Base-by-base conservation (phyloP, 2,888 invertebrate species). In the Athalia rosae region DNA sequence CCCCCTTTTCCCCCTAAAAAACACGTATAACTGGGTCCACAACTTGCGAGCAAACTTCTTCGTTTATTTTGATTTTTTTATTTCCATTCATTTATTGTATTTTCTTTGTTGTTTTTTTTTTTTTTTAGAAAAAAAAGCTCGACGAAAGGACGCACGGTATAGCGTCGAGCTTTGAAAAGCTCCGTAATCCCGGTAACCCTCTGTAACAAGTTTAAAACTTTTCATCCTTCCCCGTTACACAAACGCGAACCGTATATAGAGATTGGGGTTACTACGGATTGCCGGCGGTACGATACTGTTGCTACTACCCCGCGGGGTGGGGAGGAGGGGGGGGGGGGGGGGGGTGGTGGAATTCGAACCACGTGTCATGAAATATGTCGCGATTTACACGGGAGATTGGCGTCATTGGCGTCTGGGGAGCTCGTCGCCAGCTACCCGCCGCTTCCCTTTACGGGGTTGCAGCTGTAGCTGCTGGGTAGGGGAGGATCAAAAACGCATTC, bases 301-400 rank as follows among this genome's bases (percentile, higher is more conserved):
- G n/a, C 53, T 28, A 28, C 28, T 28, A n/a, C 4, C 9, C 4
- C 9, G 13, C 15, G 28, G n/a, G 28, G n/a, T n/a, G n/a, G n/a
- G n/a, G n/a, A n/a, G n/a, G n/a, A n/a, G n/a, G n/a, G n/a, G n/a
- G n/a, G n/a, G n/a, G n/a, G n/a, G n/a, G n/a, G n/a, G n/a, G n/a
- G n/a, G n/a, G n/a, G n/a, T n/a, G 61, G 61, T 48, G 74, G 62
- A 45, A 62, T 59, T 74, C 61, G 74, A 62, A 74, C 77, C 78
- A 76, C 80, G 80, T 84, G 84, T 85, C 84, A 86, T 89, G 89
- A 89, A 89, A 89, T 89, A 89, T 89, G 89, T 88, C 88, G 88
- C 88, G 89, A 89, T 89, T 89, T 89, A 89, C 87, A 89, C 88
- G 87, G 86, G 86, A 89, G 88, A 89, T 89, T 89, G 88, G 88